Percentiles rank a stretch among this genome's conserved stretches.
Conservation (phyloP, 30 jellyfish, hydroid and myxozoan species). For the Cassiopea xamachana region DNA sequence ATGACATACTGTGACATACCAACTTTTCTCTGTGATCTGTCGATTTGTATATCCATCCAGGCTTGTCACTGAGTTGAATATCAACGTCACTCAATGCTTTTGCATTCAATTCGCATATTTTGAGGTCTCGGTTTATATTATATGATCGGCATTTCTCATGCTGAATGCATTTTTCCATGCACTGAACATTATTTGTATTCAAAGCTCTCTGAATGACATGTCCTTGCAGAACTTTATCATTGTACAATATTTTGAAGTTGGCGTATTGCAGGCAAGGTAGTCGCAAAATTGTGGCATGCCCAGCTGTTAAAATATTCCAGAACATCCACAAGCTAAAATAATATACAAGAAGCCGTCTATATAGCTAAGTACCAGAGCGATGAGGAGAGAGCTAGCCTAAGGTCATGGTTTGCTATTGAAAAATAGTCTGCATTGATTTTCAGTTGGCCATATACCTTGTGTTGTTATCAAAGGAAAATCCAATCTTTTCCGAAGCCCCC, state of each 20-base stretch:
- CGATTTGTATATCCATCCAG: conserved; percentile 27
- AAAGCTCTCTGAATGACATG: neutral
- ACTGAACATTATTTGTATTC: neutral
- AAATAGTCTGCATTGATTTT: too few relatives aligned
- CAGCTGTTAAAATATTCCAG: neutral
- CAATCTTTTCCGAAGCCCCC: too few relatives aligned
- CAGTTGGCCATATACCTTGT: too few relatives aligned
- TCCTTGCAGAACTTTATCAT: neutral
- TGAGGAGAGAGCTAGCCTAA: too few relatives aligned
- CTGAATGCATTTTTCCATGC: conserved; percentile 12
- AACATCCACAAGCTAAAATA: neutral
- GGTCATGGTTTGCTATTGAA: too few relatives aligned
- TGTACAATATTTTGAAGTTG: neutral
- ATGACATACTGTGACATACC: neutral
- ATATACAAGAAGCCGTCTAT: too few relatives aligned
- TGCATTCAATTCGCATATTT: conserved; percentile 13
- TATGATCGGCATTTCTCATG: conserved; percentile 15
- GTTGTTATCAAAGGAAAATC: too few relatives aligned
- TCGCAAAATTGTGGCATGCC: conserved; percentile 5
- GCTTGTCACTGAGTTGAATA: neutral
- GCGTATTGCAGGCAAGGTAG: conserved; percentile 22
- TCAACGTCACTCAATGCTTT: neutral
- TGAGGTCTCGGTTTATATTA: neutral
- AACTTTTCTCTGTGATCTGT: neutral
- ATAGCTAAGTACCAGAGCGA: too few relatives aligned